Evolutionary conservation across 53 echinoderm and acorn worm genomes (phyloP).

Genomic region (Antedon mediterranea): DNA sequence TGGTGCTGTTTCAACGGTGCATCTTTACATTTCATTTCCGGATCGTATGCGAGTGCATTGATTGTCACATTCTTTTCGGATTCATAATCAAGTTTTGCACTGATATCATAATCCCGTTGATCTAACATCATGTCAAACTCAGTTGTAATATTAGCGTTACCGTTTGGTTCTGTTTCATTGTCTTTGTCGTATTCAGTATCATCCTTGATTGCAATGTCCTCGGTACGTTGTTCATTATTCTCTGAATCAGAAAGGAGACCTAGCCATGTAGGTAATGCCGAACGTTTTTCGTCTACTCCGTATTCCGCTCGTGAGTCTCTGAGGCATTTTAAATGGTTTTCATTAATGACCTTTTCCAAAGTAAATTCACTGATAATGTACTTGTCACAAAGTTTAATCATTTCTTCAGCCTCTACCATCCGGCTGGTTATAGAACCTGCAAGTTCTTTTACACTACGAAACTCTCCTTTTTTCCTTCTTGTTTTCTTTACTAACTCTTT

Average conservation of each 20-base stretch:
- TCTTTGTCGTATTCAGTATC: neutral
- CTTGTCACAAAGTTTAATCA: neutral
- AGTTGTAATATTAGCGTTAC: neutral
- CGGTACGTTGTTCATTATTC: neutral
- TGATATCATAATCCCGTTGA: neutral
- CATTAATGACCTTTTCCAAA: constrained; percentile 9
- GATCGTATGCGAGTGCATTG: no score
- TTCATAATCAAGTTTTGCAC: neutral
- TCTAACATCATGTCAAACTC: neutral
- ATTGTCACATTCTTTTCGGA: neutral
- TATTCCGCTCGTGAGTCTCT: neutral
- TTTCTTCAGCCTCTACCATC: neutral
- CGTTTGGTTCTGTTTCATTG: neutral
- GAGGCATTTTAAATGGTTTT: constrained; percentile 7
- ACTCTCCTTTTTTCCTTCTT: no score
- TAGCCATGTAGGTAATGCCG: neutral
- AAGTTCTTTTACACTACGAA: neutral
- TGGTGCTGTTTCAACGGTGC: neutral
- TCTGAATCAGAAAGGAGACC: neutral
- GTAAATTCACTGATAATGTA: constrained; percentile 3
- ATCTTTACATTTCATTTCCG: neutral
- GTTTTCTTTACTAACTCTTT: neutral
- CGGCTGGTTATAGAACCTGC: neutral
- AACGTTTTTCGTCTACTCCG: neutral
- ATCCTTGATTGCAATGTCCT: neutral